Evolutionary conservation across 2,113 vertebrate species (phyloP), one percentile per base, ranked within the genome.

Genomic region (Jaculus jaculus): DNA sequence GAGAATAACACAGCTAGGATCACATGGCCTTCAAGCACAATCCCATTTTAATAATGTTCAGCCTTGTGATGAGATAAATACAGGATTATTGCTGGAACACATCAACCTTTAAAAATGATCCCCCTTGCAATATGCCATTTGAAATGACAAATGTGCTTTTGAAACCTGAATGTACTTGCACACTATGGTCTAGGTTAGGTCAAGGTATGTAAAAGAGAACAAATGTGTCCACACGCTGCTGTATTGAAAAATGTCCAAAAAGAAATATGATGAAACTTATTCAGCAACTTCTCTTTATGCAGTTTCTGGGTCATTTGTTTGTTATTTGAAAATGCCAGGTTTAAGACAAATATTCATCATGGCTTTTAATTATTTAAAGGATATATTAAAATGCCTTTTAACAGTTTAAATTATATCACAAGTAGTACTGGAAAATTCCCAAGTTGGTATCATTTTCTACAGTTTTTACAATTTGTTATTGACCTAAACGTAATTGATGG

Each of bases 281-380:
- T 91, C 86, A 92, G 87, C 34, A 92, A 72, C 11, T 75, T 84
- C 34, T 94, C 3, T 82, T 92, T 90, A 79, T 85, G 79, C 79
- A 95, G 90, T 92, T 95, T 95, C 87, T 96, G 93, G 95, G 96
- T 97, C 96, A 98, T 96, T 93, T 96, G 74, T 96, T 97, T 95
- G 68, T 96, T 94, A 94, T 97, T 96, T 93, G 86, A 95, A 96
- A 97, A 94, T 96, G 79, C 91, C 96, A 97, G 79, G 75, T 71
- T 47, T 74, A 84, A 97, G 91, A 92, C 28, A 94, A 92, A 97
- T 87, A 84, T 93, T 96, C 81, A 91, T 93, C 87, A 94, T 47
- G 87, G n/a, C 3, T 80, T 73, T 86, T 30, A 34, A 94, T 96
- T 93, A 89, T 92, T 91, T 94, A 94, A 90, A 92, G 91, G 61